Evolutionary conservation across 2,888 invertebrate genomes (phyloP).

Genomic region (Gerris lacustris): DNA sequence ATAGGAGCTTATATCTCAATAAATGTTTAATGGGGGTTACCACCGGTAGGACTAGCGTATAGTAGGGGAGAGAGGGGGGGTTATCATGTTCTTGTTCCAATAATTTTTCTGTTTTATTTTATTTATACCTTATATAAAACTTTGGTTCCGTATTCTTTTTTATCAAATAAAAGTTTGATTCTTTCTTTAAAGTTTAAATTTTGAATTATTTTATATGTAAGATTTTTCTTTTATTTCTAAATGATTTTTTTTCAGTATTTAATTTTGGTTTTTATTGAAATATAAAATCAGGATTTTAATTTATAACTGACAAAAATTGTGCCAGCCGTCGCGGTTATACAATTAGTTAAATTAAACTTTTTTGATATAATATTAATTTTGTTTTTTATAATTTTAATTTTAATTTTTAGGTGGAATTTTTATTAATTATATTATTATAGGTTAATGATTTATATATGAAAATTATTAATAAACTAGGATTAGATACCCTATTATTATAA

Average conservation of each 20-base stretch:
- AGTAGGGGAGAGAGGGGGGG: background rate
- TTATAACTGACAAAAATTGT: slow-evolving; percentile 8
- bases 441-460: background rate
- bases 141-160: too few species aligned
- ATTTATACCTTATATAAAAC: too few species aligned
- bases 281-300: background rate
- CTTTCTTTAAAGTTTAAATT: background rate
- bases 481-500: too few species aligned
- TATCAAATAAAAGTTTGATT: slow-evolving; percentile 7
- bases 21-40: too few species aligned
- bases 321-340: slow-evolving; percentile 13
- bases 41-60: too few species aligned
- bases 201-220: slow-evolving; percentile 2
- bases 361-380: background rate
- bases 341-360: background rate
- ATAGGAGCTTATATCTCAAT: too few species aligned
- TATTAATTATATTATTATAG: background rate
- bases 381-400: background rate
- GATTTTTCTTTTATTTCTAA: background rate
- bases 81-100: background rate
- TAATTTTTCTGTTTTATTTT: background rate
- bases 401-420: slow-evolving; percentile 10
- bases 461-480: slow-evolving; percentile 7
- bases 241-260: background rate
- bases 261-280: background rate